These are phyloP conservation scores for Australoheros facetus DNA, from an alignment of 2,797 vertebrate species.

Conservation along the genomic window DNA sequence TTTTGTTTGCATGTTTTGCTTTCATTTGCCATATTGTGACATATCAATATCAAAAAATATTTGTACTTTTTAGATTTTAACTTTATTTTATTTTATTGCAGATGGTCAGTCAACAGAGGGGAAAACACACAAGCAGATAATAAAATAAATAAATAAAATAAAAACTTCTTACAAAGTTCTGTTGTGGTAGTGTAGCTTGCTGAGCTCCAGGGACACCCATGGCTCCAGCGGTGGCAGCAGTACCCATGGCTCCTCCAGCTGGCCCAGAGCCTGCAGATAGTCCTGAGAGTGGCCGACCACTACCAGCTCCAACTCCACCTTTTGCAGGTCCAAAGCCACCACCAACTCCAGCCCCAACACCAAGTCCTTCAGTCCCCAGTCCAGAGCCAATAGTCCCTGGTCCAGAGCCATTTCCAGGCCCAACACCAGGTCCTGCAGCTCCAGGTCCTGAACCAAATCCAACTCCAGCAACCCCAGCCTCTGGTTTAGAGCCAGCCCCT, in stretches of 20 bases:
- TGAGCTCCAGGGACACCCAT: conserved; percentile 67
- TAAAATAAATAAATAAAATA: background rate
- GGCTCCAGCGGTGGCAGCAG: conserved; percentile 76
- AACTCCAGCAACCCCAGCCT: conserved; percentile 41
- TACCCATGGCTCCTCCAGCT: conserved; percentile 77
- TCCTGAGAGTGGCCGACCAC: conserved; percentile 6
- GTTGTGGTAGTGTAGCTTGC: conserved; percentile 58
- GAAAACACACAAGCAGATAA: background rate
- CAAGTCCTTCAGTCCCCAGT: conserved; percentile 29
- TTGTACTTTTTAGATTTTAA: background rate
- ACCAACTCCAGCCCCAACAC: background rate
- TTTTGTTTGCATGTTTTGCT: background rate
- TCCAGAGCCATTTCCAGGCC: background rate
- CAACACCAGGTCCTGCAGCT: background rate
- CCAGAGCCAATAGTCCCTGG: conserved; percentile 14
- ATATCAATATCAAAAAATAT: background rate
- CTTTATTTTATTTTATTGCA: background rate
- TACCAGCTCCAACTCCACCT: conserved; percentile 50
- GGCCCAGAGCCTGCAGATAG: conserved; percentile 16
- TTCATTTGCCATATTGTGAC: background rate
- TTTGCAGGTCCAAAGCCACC: background rate
- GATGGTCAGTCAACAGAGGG: background rate
- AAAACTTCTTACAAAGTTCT: conserved; percentile 86
- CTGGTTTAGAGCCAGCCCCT: background rate
- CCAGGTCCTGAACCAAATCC: conserved; percentile 36